phyloP scores from a whole-genome alignment of 2,797 vertebrate genomes.

The Bufotes viridis region DNA sequence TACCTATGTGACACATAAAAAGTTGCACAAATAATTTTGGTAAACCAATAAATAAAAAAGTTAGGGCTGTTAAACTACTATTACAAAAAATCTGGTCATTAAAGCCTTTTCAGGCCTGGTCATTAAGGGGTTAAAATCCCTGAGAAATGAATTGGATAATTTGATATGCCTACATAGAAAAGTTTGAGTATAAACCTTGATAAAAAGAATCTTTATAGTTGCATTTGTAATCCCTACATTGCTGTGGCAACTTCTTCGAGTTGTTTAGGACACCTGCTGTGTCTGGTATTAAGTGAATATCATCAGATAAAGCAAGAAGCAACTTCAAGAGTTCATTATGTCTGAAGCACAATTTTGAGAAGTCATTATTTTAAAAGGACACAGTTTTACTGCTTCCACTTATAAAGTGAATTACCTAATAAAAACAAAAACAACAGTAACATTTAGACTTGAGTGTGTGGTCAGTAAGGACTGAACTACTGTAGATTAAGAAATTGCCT shows the following conservation, averaged over 20 bases:
- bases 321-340: slow-evolving; percentile 5
- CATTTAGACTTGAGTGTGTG: slow-evolving; percentile 8
- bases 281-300: background rate
- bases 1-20: no score
- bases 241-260: background rate
- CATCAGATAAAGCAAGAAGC: slow-evolving; percentile 2
- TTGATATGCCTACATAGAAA: background rate
- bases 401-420: slow-evolving; percentile 14
- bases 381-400: slow-evolving; percentile 19
- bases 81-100: background rate
- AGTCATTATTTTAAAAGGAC: slow-evolving; percentile 28
- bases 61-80: background rate
- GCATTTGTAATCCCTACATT: background rate
- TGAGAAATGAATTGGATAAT: background rate
- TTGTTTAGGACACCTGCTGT: slow-evolving; percentile 15
- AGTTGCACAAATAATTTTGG: no score
- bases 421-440: background rate
- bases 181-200: background rate
- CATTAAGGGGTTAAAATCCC: background rate
- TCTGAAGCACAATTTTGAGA: slow-evolving; percentile 18
- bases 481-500: background rate
- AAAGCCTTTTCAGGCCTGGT: no score
- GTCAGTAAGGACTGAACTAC: background rate
- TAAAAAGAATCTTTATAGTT: background rate
- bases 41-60: no score